These are phyloP conservation scores for Atherinomorus stipes DNA, from an alignment of 2,113 vertebrate species.

Conservation along the genomic window DNA sequence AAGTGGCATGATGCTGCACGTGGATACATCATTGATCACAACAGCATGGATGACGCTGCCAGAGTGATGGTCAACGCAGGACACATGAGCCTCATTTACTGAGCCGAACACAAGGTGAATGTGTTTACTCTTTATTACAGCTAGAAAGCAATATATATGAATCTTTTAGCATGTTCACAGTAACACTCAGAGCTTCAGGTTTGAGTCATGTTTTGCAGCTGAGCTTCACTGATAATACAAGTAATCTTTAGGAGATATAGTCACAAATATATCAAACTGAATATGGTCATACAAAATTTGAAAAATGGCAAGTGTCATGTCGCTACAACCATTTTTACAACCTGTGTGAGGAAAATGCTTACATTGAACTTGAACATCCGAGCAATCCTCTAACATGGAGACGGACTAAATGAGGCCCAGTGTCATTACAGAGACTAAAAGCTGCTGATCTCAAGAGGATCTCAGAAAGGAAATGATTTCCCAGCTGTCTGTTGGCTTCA, in stretches of 20 bases:
- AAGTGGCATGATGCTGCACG: slow-evolving; percentile 64
- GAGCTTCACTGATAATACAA: slow-evolving; percentile 10
- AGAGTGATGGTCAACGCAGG: slow-evolving; percentile 48
- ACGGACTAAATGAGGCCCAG: slow-evolving; percentile 53
- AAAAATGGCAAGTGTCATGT: slow-evolving; percentile 20
- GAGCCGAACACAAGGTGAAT: slow-evolving; percentile 49
- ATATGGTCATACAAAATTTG: neutral
- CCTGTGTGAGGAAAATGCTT: neutral
- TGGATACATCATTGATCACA: slow-evolving; percentile 69
- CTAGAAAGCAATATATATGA: slow-evolving; percentile 25
- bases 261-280: neutral
- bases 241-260: slow-evolving; percentile 22
- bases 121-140: slow-evolving; percentile 43
- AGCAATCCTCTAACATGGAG: slow-evolving; percentile 42
- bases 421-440: slow-evolving; percentile 51
- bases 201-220: slow-evolving; percentile 23
- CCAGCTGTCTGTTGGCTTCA: slow-evolving; percentile 41
- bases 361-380: slow-evolving; percentile 27
- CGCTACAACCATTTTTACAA: neutral
- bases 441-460: slow-evolving; percentile 70
- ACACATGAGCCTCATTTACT: slow-evolving; percentile 64
- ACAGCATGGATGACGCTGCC: slow-evolving; percentile 52
- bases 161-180: slow-evolving; percentile 37
- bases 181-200: slow-evolving; percentile 1
- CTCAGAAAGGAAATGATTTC: slow-evolving; percentile 56